Conservation (phyloP, 2,113 vertebrate genomes). For the Pimephales promelas region DNA sequence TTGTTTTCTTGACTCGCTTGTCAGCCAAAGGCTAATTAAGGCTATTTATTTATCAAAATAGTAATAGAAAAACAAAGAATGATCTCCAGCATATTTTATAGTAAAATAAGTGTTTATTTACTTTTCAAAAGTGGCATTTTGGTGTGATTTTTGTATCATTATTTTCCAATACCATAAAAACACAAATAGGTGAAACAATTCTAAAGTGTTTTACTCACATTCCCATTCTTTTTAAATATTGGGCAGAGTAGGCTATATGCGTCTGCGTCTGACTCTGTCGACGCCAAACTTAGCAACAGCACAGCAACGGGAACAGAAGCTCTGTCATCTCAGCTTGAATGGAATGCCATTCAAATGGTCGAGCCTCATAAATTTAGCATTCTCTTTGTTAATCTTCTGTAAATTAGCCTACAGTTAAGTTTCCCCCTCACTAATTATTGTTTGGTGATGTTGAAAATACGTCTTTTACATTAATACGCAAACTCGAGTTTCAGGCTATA, state of each 20-base stretch:
- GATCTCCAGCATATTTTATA: background rate
- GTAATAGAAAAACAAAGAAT: background rate
- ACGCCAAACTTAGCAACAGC: constrained; percentile 24
- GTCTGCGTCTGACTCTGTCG: background rate
- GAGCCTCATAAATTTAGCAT: constrained; percentile 50
- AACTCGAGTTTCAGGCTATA: background rate
- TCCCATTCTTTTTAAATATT: constrained; percentile 6
- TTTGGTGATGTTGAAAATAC: background rate
- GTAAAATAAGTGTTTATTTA: background rate
- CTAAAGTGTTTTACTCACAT: background rate
- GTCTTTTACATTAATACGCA: background rate
- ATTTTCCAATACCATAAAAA: background rate
- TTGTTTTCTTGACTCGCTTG: background rate
- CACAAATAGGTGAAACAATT: background rate
- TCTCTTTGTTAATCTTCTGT: background rate
- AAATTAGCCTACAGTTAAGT: background rate
- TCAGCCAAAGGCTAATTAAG: background rate
- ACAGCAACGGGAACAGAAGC: constrained; percentile 34
- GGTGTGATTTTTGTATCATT: background rate
- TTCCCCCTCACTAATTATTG: background rate
- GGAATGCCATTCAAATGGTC: constrained; percentile 55
- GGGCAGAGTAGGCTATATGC: no score
- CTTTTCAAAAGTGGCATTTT: background rate
- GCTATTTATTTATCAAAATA: background rate
- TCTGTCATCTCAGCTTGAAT: constrained; percentile 17